A percentile compares a stretch with the other conserved stretches of the same genome.
phyloP scores from a whole-genome alignment of 1,140 invertebrate genomes.

The Popillia japonica region DNA sequence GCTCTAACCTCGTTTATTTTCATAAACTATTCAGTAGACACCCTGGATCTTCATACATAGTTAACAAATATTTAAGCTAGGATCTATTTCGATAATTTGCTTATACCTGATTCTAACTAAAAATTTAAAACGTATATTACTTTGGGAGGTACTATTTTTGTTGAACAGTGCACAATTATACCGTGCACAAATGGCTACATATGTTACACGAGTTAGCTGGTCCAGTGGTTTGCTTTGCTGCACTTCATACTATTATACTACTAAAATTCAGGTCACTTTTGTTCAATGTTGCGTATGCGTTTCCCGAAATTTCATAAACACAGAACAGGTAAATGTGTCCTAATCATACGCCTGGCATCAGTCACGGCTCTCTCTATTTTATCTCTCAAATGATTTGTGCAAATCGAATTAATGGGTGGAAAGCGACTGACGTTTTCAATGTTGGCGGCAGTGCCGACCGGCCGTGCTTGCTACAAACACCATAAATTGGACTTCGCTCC shows the following conservation, averaged over 20 bases:
- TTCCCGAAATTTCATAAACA: not conserved
- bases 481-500: slow-evolving; percentile 7
- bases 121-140: too few relatives aligned
- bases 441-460: not conserved
- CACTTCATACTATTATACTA: not conserved
- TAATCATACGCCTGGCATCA: not conserved
- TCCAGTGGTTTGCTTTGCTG: too few relatives aligned
- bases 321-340: not conserved
- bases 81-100: too few relatives aligned
- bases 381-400: slow-evolving; percentile 9
- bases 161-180: too few relatives aligned
- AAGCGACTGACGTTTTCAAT: slow-evolving; percentile 14
- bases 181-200: too few relatives aligned
- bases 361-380: not conserved
- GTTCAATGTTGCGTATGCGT: not conserved
- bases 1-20: too few relatives aligned
- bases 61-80: too few relatives aligned
- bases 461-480: not conserved
- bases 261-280: not conserved
- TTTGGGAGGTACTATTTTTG: too few relatives aligned
- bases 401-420: slow-evolving; percentile 14
- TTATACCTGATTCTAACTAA: too few relatives aligned
- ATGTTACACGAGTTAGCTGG: too few relatives aligned
- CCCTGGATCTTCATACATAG: too few relatives aligned
- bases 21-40: too few relatives aligned